A percentile compares a stretch with the other conserved stretches of the same genome.
These are phyloP conservation scores for Ifrita kowaldi DNA, from an alignment of 2,113 vertebrate genomes.

Conservation along the genomic window DNA sequence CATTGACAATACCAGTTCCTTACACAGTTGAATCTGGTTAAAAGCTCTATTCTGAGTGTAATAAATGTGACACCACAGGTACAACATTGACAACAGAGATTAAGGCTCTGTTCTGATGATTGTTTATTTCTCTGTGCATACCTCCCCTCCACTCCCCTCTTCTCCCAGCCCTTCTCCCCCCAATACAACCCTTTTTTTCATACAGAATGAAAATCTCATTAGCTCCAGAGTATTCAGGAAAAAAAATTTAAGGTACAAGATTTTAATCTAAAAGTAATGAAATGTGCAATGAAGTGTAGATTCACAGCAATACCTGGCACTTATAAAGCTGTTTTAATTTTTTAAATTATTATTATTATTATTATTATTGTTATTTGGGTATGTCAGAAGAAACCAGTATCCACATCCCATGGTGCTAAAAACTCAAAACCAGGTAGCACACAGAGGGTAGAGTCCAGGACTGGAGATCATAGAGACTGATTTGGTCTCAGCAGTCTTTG, in stretches of 20 bases:
- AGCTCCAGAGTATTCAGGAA: neutral
- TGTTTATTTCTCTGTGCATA: slow-evolving; percentile 20
- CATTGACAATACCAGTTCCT: slow-evolving; percentile 4
- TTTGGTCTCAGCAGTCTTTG: neutral
- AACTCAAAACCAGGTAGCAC: neutral
- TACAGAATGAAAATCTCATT: neutral
- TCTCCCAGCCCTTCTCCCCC: neutral
- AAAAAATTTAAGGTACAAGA: neutral
- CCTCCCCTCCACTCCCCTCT: neutral
- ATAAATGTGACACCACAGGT: slow-evolving; percentile 25
- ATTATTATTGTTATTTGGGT: neutral
- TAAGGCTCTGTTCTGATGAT: slow-evolving; percentile 18
- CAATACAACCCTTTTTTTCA: neutral
- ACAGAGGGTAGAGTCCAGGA: neutral
- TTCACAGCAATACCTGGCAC: neutral
- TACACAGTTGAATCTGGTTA: neutral
- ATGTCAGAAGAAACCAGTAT: neutral
- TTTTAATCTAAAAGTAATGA: neutral
- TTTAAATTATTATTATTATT: neutral
- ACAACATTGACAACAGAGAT: slow-evolving; percentile 41
- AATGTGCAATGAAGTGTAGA: neutral
- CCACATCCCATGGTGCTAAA: neutral
- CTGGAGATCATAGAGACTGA: neutral
- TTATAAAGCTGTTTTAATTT: neutral
- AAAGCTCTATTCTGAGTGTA: slow-evolving; percentile 16